Percentiles rank a stretch among this genome's conserved stretches.
Evolutionary conservation across 2,888 invertebrate species (phyloP).

Genomic region (Ditula angustiorana): DNA sequence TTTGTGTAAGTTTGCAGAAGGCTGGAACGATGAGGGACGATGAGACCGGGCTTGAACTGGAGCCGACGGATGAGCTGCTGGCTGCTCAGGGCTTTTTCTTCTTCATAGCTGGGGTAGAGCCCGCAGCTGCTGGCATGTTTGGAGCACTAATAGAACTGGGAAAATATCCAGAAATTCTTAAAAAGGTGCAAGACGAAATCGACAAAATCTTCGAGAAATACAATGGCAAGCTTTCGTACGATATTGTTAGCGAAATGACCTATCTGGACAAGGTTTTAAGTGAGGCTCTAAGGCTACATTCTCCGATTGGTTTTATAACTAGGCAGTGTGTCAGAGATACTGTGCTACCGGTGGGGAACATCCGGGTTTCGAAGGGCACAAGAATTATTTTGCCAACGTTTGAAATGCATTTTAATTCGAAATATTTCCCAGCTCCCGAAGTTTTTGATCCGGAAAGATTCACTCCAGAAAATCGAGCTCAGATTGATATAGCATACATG

Average conservation of each 20-base stretch:
- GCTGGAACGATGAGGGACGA: constrained; percentile 56
- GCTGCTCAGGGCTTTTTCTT: constrained; percentile 70
- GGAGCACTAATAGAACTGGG: constrained; percentile 62
- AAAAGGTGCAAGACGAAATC: constrained; percentile 62
- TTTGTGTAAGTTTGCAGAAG: constrained; percentile 63
- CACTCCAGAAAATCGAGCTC: constrained; percentile 47
- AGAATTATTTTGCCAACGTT: constrained; percentile 60
- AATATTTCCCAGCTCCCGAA: constrained; percentile 72
- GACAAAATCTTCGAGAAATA: constrained; percentile 54
- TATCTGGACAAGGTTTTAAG: constrained; percentile 63
- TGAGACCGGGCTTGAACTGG: constrained; percentile 55
- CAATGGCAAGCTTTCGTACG: constrained; percentile 55
- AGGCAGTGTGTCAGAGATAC: constrained; percentile 10
- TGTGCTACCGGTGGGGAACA: constrained; percentile 62
- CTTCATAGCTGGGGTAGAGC: constrained; percentile 70
- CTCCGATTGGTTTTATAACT: constrained; percentile 53
- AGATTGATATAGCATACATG: constrained; percentile 60
- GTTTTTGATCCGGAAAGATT: constrained; percentile 74
- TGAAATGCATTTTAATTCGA: constrained; percentile 70
- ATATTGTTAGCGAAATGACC: constrained; percentile 56
- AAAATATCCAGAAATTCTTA: constrained; percentile 58
- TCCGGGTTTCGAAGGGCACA: constrained; percentile 62
- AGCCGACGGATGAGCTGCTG: constrained; percentile 63
- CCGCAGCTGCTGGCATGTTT: constrained; percentile 62
- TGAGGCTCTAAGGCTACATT: constrained; percentile 61